Conservation (phyloP, 2,888 invertebrate genomes). For the Brachyopa scutellaris region DNA sequence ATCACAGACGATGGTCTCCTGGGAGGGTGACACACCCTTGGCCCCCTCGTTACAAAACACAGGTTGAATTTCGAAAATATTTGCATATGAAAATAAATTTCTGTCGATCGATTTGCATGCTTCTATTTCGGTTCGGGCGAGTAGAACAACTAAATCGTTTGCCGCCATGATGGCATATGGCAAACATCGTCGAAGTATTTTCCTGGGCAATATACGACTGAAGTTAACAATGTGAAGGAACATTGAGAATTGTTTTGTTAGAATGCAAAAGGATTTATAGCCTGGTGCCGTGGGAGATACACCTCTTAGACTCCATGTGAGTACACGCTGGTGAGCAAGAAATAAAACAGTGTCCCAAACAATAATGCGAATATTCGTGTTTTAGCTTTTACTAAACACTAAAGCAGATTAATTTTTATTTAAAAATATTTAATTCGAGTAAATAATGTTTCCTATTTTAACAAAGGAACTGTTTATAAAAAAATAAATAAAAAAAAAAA, state of each 20-base stretch:
- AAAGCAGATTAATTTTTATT: too few species aligned
- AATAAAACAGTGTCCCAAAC: too few species aligned
- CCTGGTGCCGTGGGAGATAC: slow-evolving; percentile 61
- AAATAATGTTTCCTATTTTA: too few species aligned
- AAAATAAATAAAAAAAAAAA: too few species aligned
- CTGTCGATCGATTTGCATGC: slow-evolving; percentile 57
- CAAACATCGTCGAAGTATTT: slow-evolving; percentile 48
- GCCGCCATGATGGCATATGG: too few species aligned
- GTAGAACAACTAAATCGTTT: slow-evolving; percentile 37
- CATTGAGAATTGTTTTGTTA: slow-evolving; percentile 61
- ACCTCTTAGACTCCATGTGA: slow-evolving; percentile 39
- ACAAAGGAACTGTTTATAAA: too few species aligned
- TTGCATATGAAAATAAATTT: slow-evolving; percentile 72
- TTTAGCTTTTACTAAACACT: too few species aligned
- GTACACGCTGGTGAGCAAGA: too few species aligned
- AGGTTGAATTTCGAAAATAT: slow-evolving; percentile 58
- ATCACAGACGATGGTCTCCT: slow-evolving; percentile 51
- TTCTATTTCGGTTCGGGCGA: not conserved
- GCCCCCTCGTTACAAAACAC: not conserved
- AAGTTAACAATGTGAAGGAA: slow-evolving; percentile 65
- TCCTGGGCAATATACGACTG: slow-evolving; percentile 43
- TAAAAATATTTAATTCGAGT: too few species aligned
- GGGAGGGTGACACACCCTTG: slow-evolving; percentile 19
- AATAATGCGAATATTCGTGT: too few species aligned
- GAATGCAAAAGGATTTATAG: slow-evolving; percentile 68